Conservation (phyloP, 2,888 invertebrate genomes). For the Tenodera sinensis region DNA sequence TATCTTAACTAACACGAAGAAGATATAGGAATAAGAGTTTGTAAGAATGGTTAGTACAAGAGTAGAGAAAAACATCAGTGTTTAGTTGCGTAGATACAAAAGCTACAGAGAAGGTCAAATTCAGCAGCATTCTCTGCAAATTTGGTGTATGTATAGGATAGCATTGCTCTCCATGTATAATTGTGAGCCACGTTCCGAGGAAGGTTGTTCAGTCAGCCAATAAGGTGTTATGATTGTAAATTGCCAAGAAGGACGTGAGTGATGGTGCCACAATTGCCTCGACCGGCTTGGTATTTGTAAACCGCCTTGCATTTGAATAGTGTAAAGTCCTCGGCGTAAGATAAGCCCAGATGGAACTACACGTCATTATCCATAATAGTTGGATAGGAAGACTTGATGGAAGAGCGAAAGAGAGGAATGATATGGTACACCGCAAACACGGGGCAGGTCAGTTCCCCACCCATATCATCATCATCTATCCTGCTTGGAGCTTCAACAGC, state of each 20-base stretch:
- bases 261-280: background rate
- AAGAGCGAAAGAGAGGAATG: background rate
- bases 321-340: background rate
- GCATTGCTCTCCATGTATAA: no score
- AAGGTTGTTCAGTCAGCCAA: background rate
- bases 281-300: background rate
- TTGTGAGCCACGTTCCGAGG: background rate
- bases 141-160: no score
- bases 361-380: slow-evolving; percentile 1
- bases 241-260: background rate
- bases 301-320: background rate
- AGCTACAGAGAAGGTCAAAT: no score
- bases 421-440: background rate
- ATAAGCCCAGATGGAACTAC: background rate
- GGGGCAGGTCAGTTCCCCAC: background rate
- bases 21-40: no score
- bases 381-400: background rate
- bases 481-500: background rate
- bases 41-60: no score
- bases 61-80: no score
- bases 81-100: no score
- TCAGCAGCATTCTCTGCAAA: no score
- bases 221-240: background rate
- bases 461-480: background rate
- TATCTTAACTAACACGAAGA: no score